Evolutionary conservation across 2,113 vertebrate genomes (phyloP).

Genomic region (Dromiciops gliroides): DNA sequence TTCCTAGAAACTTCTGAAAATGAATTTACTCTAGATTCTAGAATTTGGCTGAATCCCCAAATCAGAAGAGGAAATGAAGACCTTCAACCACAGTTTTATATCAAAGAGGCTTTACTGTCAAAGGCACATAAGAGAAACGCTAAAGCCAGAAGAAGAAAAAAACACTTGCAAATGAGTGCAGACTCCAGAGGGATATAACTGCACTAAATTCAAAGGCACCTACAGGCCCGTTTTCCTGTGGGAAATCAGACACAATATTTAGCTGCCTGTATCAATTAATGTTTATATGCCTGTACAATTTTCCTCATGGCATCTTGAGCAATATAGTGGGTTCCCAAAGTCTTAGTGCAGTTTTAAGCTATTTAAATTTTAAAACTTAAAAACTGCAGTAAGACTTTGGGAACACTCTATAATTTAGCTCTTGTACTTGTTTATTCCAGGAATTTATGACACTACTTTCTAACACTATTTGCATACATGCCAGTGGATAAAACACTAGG

Average conservation of each 20-base stretch:
- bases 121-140: not conserved
- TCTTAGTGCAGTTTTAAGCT: not conserved
- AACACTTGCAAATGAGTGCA: not conserved
- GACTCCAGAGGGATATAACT: not conserved
- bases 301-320: not conserved
- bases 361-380: not conserved
- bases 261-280: not conserved
- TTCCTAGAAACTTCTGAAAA: not conserved
- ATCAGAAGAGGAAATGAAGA: not conserved
- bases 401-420: too few species aligned
- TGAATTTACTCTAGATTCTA: not conserved
- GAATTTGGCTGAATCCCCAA: not conserved
- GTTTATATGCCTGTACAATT: not conserved
- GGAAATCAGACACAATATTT: not conserved
- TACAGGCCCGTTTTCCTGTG: not conserved
- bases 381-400: too few species aligned
- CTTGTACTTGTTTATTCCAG: too few species aligned
- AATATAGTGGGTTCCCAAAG: not conserved
- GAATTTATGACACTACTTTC: too few species aligned
- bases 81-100: not conserved
- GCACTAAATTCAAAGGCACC: not conserved
- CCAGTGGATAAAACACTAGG: not conserved
- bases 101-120: not conserved
- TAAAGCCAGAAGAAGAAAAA: not conserved
- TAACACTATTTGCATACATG: not conserved